Conservation (phyloP, 1,140 invertebrate species). For the Atta texana region DNA sequence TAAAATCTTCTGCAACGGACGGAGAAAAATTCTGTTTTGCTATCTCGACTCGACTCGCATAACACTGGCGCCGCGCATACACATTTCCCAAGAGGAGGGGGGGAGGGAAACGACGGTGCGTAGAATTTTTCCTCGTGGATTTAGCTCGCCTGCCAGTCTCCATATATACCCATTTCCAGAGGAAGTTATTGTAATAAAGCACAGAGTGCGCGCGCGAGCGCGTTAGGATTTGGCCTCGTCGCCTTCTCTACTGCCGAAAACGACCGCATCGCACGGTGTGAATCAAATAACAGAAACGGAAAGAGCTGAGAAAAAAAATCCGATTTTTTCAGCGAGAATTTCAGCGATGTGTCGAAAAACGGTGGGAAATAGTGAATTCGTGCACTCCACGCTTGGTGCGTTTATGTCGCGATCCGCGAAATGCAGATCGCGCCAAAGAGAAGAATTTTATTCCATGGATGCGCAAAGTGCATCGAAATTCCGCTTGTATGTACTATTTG, state of each 20-base stretch:
- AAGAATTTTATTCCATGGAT: constrained; percentile 48
- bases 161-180: constrained; percentile 56
- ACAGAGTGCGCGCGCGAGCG: constrained; percentile 8
- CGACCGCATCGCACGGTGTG: constrained; percentile 30
- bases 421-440: constrained; percentile 46
- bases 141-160: constrained; percentile 59
- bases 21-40: constrained; percentile 54
- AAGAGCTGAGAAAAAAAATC: constrained; percentile 57
- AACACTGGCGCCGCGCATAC: constrained; percentile 58
- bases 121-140: constrained; percentile 53
- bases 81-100: constrained; percentile 23
- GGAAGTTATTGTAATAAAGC: constrained; percentile 66
- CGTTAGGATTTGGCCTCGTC: constrained; percentile 28
- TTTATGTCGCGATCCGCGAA: constrained; percentile 61
- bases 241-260: constrained; percentile 26
- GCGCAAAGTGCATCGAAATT: constrained; percentile 39
- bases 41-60: constrained; percentile 41
- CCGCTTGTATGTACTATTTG: not conserved
- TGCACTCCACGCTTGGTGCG: constrained; percentile 16
- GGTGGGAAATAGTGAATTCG: constrained; percentile 42
- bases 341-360: constrained; percentile 55
- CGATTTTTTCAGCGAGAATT: constrained; percentile 57
- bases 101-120: constrained; percentile 10
- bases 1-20: constrained; percentile 50
- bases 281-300: constrained; percentile 62